Conservation (phyloP, 2,797 vertebrate species). For the Chelidonichthys spinosus region DNA sequence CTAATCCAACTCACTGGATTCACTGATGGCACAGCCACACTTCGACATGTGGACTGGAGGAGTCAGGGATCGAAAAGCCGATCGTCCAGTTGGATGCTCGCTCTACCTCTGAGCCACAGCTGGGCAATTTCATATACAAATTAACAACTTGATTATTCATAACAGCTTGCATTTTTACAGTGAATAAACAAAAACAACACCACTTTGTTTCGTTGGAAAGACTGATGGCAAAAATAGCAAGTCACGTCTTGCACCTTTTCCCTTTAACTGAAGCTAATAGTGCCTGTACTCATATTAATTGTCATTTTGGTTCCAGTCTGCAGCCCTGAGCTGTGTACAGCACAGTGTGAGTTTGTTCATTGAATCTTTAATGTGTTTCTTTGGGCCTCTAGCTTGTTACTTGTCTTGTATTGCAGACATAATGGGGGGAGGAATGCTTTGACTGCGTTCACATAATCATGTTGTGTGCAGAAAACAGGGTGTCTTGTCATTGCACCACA, state of each 20-base stretch:
- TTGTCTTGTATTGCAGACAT: constrained; percentile 42
- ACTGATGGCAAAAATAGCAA: not conserved
- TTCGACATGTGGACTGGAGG: too few relatives aligned
- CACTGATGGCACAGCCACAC: too few relatives aligned
- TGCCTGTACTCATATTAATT: constrained; percentile 11
- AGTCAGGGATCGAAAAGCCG: too few relatives aligned
- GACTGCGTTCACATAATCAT: constrained; percentile 36
- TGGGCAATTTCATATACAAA: not conserved
- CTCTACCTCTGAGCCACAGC: too few relatives aligned
- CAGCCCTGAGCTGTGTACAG: constrained; percentile 20
- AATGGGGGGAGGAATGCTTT: constrained; percentile 25
- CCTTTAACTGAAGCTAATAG: constrained; percentile 18
- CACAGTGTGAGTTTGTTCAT: constrained; percentile 14
- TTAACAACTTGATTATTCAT: not conserved
- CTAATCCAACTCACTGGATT: too few relatives aligned
- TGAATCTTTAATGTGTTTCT: constrained; percentile 40
- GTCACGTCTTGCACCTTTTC: not conserved
- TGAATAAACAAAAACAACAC: not conserved
- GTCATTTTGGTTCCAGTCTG: constrained; percentile 36
- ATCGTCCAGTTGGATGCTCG: too few relatives aligned
- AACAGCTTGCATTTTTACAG: not conserved
- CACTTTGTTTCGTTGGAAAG: not conserved
- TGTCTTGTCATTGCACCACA: not conserved
- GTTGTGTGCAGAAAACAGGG: constrained; percentile 15
- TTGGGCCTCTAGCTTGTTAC: constrained; percentile 35